These are phyloP conservation scores for Sarcophaga bullata DNA, from an alignment of 1,140 invertebrate species.

Conservation along the genomic window DNA sequence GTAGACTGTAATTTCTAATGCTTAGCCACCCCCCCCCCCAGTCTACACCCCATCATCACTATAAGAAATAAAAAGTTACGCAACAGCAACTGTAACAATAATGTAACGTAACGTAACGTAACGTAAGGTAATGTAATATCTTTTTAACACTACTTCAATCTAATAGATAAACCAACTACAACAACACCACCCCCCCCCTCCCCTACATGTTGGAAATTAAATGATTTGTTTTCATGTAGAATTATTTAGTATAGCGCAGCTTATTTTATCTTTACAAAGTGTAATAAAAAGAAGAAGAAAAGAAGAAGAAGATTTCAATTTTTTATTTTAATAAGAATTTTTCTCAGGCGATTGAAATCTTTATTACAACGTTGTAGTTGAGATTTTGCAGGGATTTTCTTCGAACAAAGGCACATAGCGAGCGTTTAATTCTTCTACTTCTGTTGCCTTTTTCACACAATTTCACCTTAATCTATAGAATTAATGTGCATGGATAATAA, in stretches of 20 bases:
- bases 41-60: not conserved
- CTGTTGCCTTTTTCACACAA: not conserved
- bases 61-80: not conserved
- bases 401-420: not conserved
- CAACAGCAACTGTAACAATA: no score
- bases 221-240: not conserved
- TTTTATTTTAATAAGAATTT: constrained; percentile 13
- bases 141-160: no score
- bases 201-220: not conserved
- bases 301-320: not conserved
- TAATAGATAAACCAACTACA: no score
- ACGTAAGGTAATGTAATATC: no score
- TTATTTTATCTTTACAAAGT: no score
- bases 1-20: not conserved
- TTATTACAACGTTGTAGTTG: no score
- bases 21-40: not conserved
- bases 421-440: not conserved
- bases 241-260: no score
- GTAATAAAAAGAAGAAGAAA: no score
- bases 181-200: no score
- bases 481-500: not conserved
- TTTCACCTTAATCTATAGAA: constrained; percentile 3
- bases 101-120: no score
- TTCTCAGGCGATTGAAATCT: constrained; percentile 12
- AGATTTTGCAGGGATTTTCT: not conserved